These are phyloP conservation scores for Atractosteus spatula DNA, from an alignment of 2,113 vertebrate genomes.

Conservation along the genomic window DNA sequence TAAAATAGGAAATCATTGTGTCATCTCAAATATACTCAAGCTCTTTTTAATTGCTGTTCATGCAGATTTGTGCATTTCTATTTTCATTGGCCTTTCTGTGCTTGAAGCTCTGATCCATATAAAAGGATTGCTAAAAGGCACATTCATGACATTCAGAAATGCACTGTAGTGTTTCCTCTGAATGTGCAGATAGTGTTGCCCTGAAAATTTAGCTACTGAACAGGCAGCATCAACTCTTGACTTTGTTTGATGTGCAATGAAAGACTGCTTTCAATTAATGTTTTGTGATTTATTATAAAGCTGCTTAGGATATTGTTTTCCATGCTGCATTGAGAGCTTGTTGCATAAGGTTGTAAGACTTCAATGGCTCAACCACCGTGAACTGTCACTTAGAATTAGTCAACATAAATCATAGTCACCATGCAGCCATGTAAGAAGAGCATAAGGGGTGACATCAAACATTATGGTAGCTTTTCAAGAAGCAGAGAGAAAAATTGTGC, in stretches of 20 bases:
- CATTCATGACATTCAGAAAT: not conserved
- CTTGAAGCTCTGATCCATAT: too few relatives aligned
- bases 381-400: conserved; percentile 63
- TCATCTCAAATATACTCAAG: too few relatives aligned
- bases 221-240: not conserved
- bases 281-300: not conserved
- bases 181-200: not conserved
- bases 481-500: too few relatives aligned
- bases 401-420: conserved; percentile 39
- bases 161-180: not conserved
- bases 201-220: not conserved
- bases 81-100: too few relatives aligned
- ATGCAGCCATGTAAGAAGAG: not conserved
- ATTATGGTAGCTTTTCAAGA: too few relatives aligned
- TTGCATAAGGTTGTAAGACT: conserved; percentile 63
- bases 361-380: conserved; percentile 58
- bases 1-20: too few relatives aligned
- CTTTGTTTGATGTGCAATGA: not conserved
- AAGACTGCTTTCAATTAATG: not conserved
- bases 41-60: too few relatives aligned
- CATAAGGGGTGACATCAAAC: not conserved
- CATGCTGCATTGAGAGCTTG: conserved; percentile 55
- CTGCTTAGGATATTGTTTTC: conserved; percentile 23
- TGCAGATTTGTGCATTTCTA: too few relatives aligned
- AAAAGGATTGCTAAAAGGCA: too few relatives aligned